A percentile compares a stretch with the other conserved stretches of the same genome.
These are phyloP conservation scores for Nannospalax galili DNA, from an alignment of 2,113 vertebrate genomes.

Conservation along the genomic window DNA sequence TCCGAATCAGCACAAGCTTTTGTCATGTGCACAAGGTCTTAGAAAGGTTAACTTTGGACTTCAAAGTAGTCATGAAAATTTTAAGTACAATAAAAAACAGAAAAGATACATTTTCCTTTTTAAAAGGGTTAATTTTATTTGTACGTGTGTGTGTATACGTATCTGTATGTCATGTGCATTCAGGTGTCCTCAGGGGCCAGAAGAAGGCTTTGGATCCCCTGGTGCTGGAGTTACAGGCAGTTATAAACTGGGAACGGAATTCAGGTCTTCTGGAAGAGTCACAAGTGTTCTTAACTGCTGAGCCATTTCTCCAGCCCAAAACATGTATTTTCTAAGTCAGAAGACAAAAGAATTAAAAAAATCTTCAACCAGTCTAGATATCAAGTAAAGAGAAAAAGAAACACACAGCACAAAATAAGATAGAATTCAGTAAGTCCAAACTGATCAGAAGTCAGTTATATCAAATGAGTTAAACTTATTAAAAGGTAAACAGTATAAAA, in stretches of 20 bases:
- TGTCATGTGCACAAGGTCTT: not conserved
- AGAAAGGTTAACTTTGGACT: constrained; percentile 2
- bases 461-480: constrained; percentile 34
- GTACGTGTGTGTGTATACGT: too few relatives aligned
- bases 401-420: constrained; percentile 8
- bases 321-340: constrained; percentile 35
- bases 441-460: constrained; percentile 4
- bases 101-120: too few relatives aligned
- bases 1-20: not conserved
- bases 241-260: too few relatives aligned
- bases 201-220: too few relatives aligned
- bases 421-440: not conserved
- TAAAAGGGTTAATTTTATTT: too few relatives aligned
- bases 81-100: constrained; percentile 23
- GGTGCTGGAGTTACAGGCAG: too few relatives aligned
- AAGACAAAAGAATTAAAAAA: constrained; percentile 26
- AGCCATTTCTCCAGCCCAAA: too few relatives aligned
- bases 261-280: too few relatives aligned
- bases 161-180: too few relatives aligned
- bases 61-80: not conserved
- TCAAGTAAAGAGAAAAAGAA: not conserved
- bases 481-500: constrained; percentile 22
- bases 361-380: not conserved
- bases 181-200: too few relatives aligned
- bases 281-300: too few relatives aligned